A percentile compares a stretch with the other conserved stretches of the same genome.
Conservation (phyloP, 2,113 vertebrate genomes). For the Bombycilla garrulus region DNA sequence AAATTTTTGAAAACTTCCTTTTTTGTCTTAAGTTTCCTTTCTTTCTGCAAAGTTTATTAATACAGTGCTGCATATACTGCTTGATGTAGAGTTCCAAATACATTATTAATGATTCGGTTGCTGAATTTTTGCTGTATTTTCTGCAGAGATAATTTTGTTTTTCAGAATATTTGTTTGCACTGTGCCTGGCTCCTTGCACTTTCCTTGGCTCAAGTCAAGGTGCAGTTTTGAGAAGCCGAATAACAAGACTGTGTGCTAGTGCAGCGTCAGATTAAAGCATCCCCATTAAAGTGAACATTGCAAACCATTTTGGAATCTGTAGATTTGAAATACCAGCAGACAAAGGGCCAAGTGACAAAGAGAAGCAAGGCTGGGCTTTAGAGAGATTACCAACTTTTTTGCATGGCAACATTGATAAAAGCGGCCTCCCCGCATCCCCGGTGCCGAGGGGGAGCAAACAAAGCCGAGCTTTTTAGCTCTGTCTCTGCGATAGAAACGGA, state of each 20-base stretch:
- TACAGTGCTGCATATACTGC: background rate
- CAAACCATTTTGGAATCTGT: background rate
- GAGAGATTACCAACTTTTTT: background rate
- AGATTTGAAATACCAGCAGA: background rate
- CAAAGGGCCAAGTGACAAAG: background rate
- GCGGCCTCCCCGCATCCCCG: background rate
- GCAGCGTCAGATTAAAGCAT: background rate
- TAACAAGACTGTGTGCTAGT: background rate
- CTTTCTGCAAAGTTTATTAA: background rate
- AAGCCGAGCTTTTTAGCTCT: slow-evolving; percentile 47
- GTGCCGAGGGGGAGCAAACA: background rate
- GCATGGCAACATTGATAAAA: background rate
- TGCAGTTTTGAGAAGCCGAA: background rate
- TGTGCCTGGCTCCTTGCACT: background rate
- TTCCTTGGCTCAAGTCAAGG: background rate
- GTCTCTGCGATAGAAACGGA: slow-evolving; percentile 46
- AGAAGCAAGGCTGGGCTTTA: background rate
- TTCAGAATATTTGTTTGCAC: background rate
- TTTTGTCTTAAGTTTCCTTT: background rate
- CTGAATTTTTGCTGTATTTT: background rate
- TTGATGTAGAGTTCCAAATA: background rate
- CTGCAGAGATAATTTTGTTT: background rate
- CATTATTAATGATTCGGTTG: background rate
- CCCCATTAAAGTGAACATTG: background rate
- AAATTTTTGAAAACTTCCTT: background rate